These are phyloP conservation scores for Melanargia galathea DNA, from an alignment of 2,888 invertebrate genomes.

Conservation along the genomic window DNA sequence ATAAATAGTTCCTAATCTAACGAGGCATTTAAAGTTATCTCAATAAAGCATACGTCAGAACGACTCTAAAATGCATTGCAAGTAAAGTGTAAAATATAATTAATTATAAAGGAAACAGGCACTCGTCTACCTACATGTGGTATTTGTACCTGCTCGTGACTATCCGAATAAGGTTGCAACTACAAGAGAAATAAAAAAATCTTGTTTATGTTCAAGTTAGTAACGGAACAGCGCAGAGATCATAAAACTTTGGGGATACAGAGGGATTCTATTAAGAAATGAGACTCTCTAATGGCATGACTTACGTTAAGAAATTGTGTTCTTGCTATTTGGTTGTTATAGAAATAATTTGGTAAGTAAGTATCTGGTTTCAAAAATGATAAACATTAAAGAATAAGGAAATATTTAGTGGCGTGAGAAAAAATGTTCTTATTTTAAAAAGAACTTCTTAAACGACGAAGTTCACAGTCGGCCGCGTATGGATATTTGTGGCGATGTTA, in stretches of 20 bases:
- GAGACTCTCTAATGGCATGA: conserved; percentile 27
- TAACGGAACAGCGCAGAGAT: conserved; percentile 38
- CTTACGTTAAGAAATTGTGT: conserved; percentile 27
- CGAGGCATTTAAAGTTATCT: conserved; percentile 32
- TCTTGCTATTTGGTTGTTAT: neutral
- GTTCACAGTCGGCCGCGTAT: too few species aligned
- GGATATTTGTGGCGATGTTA: too few species aligned
- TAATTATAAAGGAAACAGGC: conserved; percentile 52
- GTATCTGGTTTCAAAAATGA: neutral
- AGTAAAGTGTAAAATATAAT: conserved; percentile 44
- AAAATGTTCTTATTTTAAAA: neutral
- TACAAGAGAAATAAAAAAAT: conserved; percentile 73
- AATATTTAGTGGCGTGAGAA: neutral
- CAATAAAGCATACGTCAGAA: conserved; percentile 34
- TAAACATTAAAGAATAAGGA: neutral
- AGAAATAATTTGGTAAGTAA: neutral
- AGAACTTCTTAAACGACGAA: neutral
- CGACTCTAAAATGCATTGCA: conserved; percentile 48
- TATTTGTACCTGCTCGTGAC: conserved; percentile 79
- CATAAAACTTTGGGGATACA: conserved; percentile 28
- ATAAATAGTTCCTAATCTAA: conserved; percentile 34
- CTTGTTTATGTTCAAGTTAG: conserved; percentile 54
- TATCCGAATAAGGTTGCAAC: conserved; percentile 82
- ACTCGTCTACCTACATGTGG: conserved; percentile 66
- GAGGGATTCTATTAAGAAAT: conserved; percentile 20